phyloP scores from a whole-genome alignment of 1,140 invertebrate species.

The Druon quercuslanigerum region DNA sequence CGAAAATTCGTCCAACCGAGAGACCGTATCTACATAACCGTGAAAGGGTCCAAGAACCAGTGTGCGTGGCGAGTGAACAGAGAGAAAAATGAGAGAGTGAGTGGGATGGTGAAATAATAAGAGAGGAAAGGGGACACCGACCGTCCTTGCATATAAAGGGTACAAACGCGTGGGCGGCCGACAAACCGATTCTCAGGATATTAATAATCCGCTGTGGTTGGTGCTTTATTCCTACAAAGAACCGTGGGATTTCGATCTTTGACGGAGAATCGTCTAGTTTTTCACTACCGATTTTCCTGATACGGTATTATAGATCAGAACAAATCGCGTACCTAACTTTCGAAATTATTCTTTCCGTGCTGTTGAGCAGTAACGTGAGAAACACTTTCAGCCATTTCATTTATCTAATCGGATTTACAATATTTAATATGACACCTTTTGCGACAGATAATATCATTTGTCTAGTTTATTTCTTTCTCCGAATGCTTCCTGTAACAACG shows the following conservation, averaged over 20 bases:
- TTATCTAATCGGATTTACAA: too few species aligned
- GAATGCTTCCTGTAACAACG: too few species aligned
- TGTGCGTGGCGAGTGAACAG: not conserved
- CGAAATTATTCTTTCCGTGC: too few species aligned
- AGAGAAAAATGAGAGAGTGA: slow-evolving; percentile 27
- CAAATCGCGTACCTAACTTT: not conserved
- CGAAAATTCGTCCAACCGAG: slow-evolving; percentile 26
- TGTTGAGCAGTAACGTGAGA: too few species aligned
- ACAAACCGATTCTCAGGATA: slow-evolving; percentile 29
- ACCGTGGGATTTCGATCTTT: slow-evolving; percentile 50
- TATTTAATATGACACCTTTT: too few species aligned
- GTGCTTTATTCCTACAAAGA: slow-evolving; percentile 42
- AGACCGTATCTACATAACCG: slow-evolving; percentile 22
- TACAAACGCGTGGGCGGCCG: slow-evolving; percentile 25
- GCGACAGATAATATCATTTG: too few species aligned
- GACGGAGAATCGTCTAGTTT: slow-evolving; percentile 39
- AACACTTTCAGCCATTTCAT: too few species aligned
- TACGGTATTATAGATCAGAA: not conserved
- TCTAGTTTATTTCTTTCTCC: too few species aligned
- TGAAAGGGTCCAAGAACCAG: slow-evolving; percentile 31
- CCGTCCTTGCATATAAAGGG: slow-evolving; percentile 27
- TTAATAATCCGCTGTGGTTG: slow-evolving; percentile 23
- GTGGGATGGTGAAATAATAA: not conserved
- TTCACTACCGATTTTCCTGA: slow-evolving; percentile 2
- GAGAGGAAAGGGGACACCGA: slow-evolving; percentile 11